phyloP scores from a whole-genome alignment of 53 echinoderm and acorn worm genomes.

The Stichopus horrens region DNA sequence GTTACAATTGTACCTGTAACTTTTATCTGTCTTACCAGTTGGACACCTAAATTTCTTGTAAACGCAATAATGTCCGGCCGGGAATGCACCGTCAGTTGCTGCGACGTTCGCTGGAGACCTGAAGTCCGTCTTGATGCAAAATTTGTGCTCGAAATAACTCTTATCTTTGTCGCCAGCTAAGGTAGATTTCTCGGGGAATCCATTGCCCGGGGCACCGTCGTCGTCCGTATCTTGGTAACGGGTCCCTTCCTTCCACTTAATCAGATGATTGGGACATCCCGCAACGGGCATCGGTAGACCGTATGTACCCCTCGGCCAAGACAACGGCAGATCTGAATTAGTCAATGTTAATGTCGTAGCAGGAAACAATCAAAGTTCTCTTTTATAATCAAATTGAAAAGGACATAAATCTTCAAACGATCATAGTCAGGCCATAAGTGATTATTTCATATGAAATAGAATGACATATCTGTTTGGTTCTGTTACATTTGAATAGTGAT shows the following conservation, averaged over 20 bases:
- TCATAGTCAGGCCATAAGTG: too few species aligned
- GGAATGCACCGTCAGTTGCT: not conserved
- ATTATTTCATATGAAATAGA: too few species aligned
- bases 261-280: constrained; percentile 37
- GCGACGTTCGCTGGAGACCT: not conserved
- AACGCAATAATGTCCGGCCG: not conserved
- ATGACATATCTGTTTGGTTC: too few species aligned
- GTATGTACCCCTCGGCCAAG: constrained; percentile 60
- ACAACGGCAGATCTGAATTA: constrained; percentile 2
- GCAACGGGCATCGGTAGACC: constrained; percentile 39
- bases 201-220: not conserved
- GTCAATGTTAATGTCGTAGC: too few species aligned
- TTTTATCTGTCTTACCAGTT: not conserved
- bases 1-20: too few species aligned
- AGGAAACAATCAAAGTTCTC: too few species aligned
- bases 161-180: constrained; percentile 15
- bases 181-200: not conserved
- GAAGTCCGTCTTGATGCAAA: constrained; percentile 17
- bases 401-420: too few species aligned
- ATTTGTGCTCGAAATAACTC: constrained; percentile 8
- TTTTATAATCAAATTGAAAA: too few species aligned
- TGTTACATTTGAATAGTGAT: too few species aligned
- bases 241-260: constrained; percentile 4
- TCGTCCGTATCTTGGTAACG: constrained; percentile 14
- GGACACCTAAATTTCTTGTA: constrained; percentile 15